Evolutionary conservation across 2,888 invertebrate genomes (phyloP).

Genomic region (Cataglyphis livida): DNA sequence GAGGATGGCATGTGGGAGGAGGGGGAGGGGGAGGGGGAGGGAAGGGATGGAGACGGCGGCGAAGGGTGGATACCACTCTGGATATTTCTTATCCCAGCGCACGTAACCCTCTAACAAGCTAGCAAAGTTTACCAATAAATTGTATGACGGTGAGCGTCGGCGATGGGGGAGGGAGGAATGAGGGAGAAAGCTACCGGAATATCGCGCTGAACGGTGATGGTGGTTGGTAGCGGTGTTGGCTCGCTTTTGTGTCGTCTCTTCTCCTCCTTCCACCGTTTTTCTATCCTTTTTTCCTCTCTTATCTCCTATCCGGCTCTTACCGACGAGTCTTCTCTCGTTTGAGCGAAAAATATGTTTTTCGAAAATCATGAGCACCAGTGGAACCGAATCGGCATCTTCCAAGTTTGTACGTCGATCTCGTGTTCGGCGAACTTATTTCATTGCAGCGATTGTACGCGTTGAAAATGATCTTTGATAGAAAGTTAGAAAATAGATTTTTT

Average conservation of each 20-base stretch:
- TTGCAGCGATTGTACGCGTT: conserved; percentile 11
- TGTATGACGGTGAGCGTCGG: conserved; percentile 81
- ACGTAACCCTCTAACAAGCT: conserved; percentile 85
- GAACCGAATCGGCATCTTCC: conserved; percentile 1
- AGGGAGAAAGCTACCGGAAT: conserved; percentile 79
- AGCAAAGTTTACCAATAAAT: conserved; percentile 86
- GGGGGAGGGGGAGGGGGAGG: background rate
- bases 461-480: conserved; percentile 16
- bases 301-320: conserved; percentile 16
- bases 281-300: conserved; percentile 44
- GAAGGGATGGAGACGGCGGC: background rate
- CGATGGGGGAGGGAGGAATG: conserved; percentile 62
- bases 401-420: conserved; percentile 13
- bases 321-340: conserved; percentile 25
- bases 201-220: conserved; percentile 67
- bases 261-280: background rate
- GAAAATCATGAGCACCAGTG: conserved; percentile 30
- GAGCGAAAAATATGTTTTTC: conserved; percentile 33
- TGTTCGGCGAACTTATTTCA: background rate
- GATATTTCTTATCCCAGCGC: conserved; percentile 85
- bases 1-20: background rate
- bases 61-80: conserved; percentile 66
- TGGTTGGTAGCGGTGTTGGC: conserved; percentile 45
- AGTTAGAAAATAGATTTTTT: background rate
- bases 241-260: conserved; percentile 34